Conservation (phyloP, 2,888 invertebrate genomes). For the Scaptomyza reducta region DNA sequence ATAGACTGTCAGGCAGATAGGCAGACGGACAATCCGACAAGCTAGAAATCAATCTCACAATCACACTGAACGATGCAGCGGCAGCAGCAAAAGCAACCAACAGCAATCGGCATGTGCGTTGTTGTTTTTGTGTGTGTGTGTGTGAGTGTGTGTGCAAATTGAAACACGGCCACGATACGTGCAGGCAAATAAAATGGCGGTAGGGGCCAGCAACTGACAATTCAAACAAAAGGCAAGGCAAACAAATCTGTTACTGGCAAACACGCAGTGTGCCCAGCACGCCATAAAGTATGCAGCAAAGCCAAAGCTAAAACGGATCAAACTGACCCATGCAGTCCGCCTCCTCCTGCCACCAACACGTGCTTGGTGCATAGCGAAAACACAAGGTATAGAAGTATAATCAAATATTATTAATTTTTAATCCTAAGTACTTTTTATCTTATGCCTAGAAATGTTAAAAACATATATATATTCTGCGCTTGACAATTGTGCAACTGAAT, state of each 20-base stretch:
- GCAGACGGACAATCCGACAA: slow-evolving; percentile 16
- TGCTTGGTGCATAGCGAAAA: background rate
- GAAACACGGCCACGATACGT: slow-evolving; percentile 76
- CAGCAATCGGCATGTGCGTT: slow-evolving; percentile 72
- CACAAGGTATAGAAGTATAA: background rate
- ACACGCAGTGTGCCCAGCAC: slow-evolving; percentile 62
- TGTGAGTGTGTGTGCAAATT: slow-evolving; percentile 64
- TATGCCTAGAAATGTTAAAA: no score
- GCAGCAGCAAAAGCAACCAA: slow-evolving; percentile 36
- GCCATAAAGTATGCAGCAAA: slow-evolving; percentile 73
- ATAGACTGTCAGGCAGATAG: no score
- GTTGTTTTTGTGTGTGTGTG: slow-evolving; percentile 30
- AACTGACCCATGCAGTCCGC: slow-evolving; percentile 30
- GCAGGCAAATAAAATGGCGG: slow-evolving; percentile 56
- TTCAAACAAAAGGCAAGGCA: slow-evolving; percentile 61
- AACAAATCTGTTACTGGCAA: slow-evolving; percentile 72
- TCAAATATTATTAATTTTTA: background rate
- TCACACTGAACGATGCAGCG: slow-evolving; percentile 38
- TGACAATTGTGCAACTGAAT: no score
- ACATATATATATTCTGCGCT: no score
- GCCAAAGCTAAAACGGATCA: slow-evolving; percentile 39
- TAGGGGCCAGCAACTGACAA: slow-evolving; percentile 6
- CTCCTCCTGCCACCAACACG: background rate
- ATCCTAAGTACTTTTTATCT: no score
- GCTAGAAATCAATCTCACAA: slow-evolving; percentile 59